A percentile compares a stretch with the other conserved stretches of the same genome.
phyloP scores from a whole-genome alignment of 1,140 invertebrate genomes.

The Anadara kagoshimensis region DNA sequence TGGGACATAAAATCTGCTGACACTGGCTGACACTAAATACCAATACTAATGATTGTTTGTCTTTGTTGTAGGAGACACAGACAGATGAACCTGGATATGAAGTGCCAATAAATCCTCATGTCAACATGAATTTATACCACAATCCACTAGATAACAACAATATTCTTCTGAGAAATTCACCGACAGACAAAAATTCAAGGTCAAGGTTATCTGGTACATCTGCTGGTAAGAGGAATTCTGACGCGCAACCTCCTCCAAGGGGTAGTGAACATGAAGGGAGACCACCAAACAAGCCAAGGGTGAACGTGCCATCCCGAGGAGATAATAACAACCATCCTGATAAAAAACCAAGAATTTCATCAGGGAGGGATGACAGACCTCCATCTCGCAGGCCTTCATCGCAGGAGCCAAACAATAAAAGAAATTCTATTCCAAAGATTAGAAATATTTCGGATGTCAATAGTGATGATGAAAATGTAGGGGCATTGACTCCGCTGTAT shows the following conservation, averaged over 20 bases:
- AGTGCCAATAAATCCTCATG: slow-evolving; percentile 17
- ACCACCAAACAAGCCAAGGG: too few species aligned
- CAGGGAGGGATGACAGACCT: too few species aligned
- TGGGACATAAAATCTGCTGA: too few species aligned
- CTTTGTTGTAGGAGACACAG: slow-evolving; percentile 47
- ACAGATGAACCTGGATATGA: slow-evolving; percentile 47
- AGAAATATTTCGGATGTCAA: neutral
- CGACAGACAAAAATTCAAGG: slow-evolving; percentile 20
- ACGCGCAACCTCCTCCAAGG: neutral
- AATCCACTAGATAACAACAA: slow-evolving; percentile 40
- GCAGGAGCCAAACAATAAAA: neutral
- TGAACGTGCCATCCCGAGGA: too few species aligned
- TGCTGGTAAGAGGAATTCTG: slow-evolving; percentile 7
- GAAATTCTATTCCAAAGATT: neutral
- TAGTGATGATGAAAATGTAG: neutral
- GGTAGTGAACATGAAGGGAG: neutral
- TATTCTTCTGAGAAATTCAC: slow-evolving; percentile 4
- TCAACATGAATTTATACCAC: slow-evolving; percentile 40
- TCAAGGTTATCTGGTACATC: slow-evolving; percentile 34
- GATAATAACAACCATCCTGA: too few species aligned
- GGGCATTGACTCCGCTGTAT: neutral
- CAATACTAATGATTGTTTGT: slow-evolving; percentile 15
- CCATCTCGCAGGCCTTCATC: neutral
- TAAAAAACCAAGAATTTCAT: too few species aligned
- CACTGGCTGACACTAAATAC: neutral